phyloP scores from a whole-genome alignment of 1,140 invertebrate genomes.

The Magallana angulata region DNA sequence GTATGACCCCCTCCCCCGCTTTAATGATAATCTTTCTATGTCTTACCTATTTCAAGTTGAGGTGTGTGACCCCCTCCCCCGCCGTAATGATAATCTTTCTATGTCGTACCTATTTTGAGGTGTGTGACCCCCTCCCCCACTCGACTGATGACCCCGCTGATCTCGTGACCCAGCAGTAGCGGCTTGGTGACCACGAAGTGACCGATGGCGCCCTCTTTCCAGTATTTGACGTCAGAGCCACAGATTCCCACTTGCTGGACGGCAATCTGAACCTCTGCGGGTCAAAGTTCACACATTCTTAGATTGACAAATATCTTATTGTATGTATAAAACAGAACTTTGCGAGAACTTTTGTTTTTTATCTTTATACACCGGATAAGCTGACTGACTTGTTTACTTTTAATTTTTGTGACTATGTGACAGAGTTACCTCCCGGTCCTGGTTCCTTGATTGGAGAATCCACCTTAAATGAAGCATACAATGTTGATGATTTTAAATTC shows the following conservation, averaged over 20 bases:
- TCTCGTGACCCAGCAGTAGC: conserved; percentile 76
- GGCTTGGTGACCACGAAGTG: conserved; percentile 71
- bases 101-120: conserved; percentile 60
- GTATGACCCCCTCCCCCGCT: too few species aligned
- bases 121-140: conserved; percentile 73
- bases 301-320: too few species aligned
- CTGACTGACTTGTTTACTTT: too few species aligned
- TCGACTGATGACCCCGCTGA: conserved; percentile 78
- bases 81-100: too few species aligned
- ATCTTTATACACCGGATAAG: too few species aligned
- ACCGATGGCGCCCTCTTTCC: conserved; percentile 87
- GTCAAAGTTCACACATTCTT: neutral
- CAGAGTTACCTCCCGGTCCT: conserved; percentile 61
- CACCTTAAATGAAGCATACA: conserved; percentile 54
- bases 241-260: conserved; percentile 96
- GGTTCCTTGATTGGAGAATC: conserved; percentile 69
- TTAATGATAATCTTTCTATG: too few species aligned
- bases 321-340: too few species aligned
- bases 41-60: conserved; percentile 63
- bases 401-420: neutral
- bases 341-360: too few species aligned
- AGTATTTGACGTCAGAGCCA: conserved; percentile 96
- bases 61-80: conserved; percentile 72
- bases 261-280: conserved; percentile 90
- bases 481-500: too few species aligned